phyloP scores from a whole-genome alignment of 2,888 invertebrate genomes.

The Agrochola litura region DNA sequence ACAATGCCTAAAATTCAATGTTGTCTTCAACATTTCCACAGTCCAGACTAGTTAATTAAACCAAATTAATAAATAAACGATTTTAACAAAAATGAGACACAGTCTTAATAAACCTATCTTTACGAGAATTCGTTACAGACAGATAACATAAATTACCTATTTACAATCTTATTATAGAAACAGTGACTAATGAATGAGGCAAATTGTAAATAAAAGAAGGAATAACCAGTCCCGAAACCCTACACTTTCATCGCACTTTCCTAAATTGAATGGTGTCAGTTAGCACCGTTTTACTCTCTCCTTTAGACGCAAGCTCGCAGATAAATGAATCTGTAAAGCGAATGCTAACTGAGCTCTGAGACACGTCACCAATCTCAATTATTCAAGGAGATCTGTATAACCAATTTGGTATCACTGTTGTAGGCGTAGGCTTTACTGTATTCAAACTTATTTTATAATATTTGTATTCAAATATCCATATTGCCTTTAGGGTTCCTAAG shows the following conservation, averaged over 20 bases:
- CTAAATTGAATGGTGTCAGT: slow-evolving; percentile 75
- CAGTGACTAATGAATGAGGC: slow-evolving; percentile 76
- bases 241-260: slow-evolving; percentile 68
- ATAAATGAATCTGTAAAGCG: slow-evolving; percentile 73
- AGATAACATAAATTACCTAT: slow-evolving; percentile 67
- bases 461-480: slow-evolving; percentile 53
- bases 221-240: slow-evolving; percentile 64
- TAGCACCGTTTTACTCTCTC: slow-evolving; percentile 71
- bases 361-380: slow-evolving; percentile 70
- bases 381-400: slow-evolving; percentile 65
- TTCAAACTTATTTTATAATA: slow-evolving; percentile 41
- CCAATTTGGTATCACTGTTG: slow-evolving; percentile 49
- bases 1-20: slow-evolving; percentile 58
- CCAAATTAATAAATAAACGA: slow-evolving; percentile 67
- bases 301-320: slow-evolving; percentile 69
- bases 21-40: slow-evolving; percentile 52
- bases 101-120: slow-evolving; percentile 67
- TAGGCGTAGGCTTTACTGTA: slow-evolving; percentile 39
- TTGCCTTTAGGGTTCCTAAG: slow-evolving; percentile 82
- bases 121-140: slow-evolving; percentile 64
- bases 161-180: slow-evolving; percentile 69
- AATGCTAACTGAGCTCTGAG: slow-evolving; percentile 70
- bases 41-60: slow-evolving; percentile 68
- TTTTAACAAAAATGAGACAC: slow-evolving; percentile 67
- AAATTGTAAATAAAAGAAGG: slow-evolving; percentile 68